Conservation (phyloP, 1,140 invertebrate genomes). For the Carcinoscorpius rotundicauda region DNA sequence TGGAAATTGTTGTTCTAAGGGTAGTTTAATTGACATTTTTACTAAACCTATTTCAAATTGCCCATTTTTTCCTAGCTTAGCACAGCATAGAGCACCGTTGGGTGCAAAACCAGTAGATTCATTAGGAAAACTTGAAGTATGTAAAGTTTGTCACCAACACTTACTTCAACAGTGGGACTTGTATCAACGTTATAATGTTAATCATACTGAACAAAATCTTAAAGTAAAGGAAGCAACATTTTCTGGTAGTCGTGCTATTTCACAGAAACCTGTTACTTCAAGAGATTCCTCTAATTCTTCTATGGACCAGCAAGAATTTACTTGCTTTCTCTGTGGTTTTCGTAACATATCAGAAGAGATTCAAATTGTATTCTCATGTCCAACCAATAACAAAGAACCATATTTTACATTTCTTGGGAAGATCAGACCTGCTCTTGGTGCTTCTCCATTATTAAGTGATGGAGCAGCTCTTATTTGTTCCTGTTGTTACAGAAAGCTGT, state of each 20-base stretch:
- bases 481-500: slow-evolving; percentile 66
- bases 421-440: slow-evolving; percentile 60
- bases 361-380: slow-evolving; percentile 37
- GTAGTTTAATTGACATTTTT: slow-evolving; percentile 52
- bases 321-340: too few relatives aligned
- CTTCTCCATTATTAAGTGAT: slow-evolving; percentile 66
- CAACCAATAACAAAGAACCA: slow-evolving; percentile 68
- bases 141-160: slow-evolving; percentile 63
- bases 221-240: too few relatives aligned
- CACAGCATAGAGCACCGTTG: slow-evolving; percentile 64
- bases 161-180: slow-evolving; percentile 67
- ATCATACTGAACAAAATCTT: slow-evolving; percentile 60
- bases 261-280: too few relatives aligned
- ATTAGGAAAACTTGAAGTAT: slow-evolving; percentile 56
- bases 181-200: slow-evolving; percentile 47
- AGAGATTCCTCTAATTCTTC: too few relatives aligned
- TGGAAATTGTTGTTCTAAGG: slow-evolving; percentile 68
- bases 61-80: slow-evolving; percentile 71
- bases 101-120: slow-evolving; percentile 72
- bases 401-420: slow-evolving; percentile 76
- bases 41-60: slow-evolving; percentile 44
- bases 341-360: too few relatives aligned
- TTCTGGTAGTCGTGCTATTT: too few relatives aligned
- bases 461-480: slow-evolving; percentile 56
- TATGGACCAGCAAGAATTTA: too few relatives aligned